Conservation (phyloP, 2,888 invertebrate species). For the Acholoe squamosa region DNA sequence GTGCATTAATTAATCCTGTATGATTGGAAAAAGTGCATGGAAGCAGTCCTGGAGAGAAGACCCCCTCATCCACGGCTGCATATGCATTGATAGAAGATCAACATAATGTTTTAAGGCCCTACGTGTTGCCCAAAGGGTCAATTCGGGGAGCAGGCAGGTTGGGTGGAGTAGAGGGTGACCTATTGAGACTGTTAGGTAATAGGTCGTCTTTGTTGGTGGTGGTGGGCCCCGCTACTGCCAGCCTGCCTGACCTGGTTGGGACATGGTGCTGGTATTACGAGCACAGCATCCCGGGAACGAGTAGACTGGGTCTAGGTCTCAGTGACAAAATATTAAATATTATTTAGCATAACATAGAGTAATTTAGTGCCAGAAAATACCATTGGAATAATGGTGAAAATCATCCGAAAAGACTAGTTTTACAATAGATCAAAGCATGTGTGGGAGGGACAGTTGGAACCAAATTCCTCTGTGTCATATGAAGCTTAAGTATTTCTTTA, state of each 20-base stretch:
- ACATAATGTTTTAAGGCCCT: no score
- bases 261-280: not conserved
- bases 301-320: not conserved
- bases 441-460: not conserved
- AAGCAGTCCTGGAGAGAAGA: no score
- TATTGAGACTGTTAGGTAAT: constrained; percentile 9
- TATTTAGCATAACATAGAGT: not conserved
- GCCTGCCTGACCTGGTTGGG: constrained; percentile 11
- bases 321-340: not conserved
- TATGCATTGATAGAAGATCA: no score
- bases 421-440: not conserved
- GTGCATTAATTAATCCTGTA: no score
- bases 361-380: not conserved
- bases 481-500: no score
- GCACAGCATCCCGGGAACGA: not conserved
- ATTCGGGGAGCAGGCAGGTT: not conserved
- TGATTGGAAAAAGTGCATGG: no score
- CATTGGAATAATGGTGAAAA: not conserved
- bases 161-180: not conserved
- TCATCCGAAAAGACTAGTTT: not conserved
- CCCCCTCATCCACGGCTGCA: no score
- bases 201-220: not conserved
- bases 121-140: no score
- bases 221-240: not conserved
- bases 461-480: not conserved